Evolutionary conservation across 2,113 vertebrate genomes (phyloP).

Genomic region (Saguinus midas): DNA sequence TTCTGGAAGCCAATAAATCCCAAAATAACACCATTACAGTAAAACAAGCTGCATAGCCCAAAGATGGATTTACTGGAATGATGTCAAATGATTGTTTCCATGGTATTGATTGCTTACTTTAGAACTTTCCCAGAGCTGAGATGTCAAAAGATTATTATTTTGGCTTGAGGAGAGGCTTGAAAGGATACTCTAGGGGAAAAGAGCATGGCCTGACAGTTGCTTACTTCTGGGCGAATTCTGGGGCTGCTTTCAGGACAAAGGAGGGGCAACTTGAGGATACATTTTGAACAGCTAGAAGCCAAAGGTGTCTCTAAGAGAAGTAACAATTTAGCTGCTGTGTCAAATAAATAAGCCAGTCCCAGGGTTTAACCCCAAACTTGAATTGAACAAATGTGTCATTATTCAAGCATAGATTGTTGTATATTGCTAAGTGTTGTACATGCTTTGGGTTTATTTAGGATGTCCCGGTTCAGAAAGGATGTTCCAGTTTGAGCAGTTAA

Average conservation of each 20-base stretch:
- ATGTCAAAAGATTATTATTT: constrained; percentile 73
- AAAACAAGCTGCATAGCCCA: constrained; percentile 78
- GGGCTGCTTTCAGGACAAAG: not conserved
- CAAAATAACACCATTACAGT: constrained; percentile 79
- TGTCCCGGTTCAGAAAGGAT: not conserved
- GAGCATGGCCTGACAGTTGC: not conserved
- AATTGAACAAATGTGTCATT: not conserved
- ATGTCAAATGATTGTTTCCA: constrained; percentile 80
- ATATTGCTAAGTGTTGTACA: not conserved
- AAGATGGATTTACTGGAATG: constrained; percentile 79
- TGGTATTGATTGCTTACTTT: constrained; percentile 77
- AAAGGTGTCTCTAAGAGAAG: not conserved
- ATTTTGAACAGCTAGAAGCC: constrained; percentile 6
- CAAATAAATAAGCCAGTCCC: not conserved
- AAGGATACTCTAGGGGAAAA: constrained; percentile 44
- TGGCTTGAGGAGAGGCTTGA: constrained; percentile 68
- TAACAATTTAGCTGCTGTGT: not conserved
- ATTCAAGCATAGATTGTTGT: not conserved
- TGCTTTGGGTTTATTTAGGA: not conserved
- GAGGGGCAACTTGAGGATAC: not conserved
- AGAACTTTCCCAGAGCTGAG: constrained; percentile 72
- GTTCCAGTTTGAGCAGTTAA: not conserved
- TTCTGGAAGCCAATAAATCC: constrained; percentile 79
- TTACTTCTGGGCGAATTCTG: not conserved
- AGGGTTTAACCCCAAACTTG: not conserved